Percentiles rank a stretch among this genome's conserved stretches.
Evolutionary conservation across 2,888 invertebrate species (phyloP).

Genomic region (Sinopyrophorus schimmeli): DNA sequence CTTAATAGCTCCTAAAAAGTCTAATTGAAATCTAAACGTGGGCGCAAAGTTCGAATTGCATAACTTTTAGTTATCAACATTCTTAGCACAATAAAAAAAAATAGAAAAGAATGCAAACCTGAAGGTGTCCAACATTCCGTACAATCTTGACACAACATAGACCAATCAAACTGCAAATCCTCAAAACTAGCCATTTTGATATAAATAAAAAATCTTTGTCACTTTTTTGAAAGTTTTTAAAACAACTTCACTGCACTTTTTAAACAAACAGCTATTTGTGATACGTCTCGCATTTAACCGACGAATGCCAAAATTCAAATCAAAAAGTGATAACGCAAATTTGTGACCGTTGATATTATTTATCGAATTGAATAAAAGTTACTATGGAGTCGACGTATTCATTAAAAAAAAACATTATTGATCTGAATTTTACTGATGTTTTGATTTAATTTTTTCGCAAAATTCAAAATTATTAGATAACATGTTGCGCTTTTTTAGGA

Average conservation of each 20-base stretch:
- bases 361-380: no score
- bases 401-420: no score
- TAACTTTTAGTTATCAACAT: no score
- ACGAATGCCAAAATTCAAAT: constrained; percentile 11
- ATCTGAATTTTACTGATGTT: no score
- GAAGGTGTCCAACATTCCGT: constrained; percentile 65
- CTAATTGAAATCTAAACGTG: not conserved
- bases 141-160: constrained; percentile 64
- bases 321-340: constrained; percentile 13
- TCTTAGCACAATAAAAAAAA: not conserved
- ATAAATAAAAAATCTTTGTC: no score
- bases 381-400: no score
- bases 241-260: constrained; percentile 11
- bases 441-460: no score
- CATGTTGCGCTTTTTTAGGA: constrained; percentile 4
- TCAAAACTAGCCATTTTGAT: constrained; percentile 65
- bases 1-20: no score
- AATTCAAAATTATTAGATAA: constrained; percentile 8
- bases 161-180: constrained; percentile 69
- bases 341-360: no score
- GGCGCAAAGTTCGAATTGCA: constrained; percentile 1
- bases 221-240: constrained; percentile 7
- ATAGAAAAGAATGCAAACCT: constrained; percentile 56
- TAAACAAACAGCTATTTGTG: constrained; percentile 8
- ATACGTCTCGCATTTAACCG: constrained; percentile 1